Conservation (phyloP, 2,888 invertebrate species). For the Leptura quadrifasciata region DNA sequence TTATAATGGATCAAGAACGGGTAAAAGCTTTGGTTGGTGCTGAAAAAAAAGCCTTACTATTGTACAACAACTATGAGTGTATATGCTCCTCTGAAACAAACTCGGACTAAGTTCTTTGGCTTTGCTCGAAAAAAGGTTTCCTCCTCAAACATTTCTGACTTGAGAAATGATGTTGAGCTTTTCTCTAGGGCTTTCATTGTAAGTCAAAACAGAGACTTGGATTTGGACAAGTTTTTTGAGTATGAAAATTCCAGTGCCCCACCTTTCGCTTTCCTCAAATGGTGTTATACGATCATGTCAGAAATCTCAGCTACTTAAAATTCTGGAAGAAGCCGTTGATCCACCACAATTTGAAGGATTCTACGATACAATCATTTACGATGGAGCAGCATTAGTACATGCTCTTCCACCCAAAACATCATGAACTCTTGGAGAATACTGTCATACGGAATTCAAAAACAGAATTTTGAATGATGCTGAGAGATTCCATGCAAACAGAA, state of each 20-base stretch:
- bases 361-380: constrained; percentile 4
- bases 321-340: constrained; percentile 3
- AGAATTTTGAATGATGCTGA: constrained; percentile 4
- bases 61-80: background rate
- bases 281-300: constrained; percentile 1
- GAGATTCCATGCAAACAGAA: constrained; percentile 9
- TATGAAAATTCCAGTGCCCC: constrained; percentile 8
- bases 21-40: too few relatives aligned
- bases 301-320: constrained; percentile 3
- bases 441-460: constrained; percentile 8
- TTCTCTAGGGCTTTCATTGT: constrained; percentile 9
- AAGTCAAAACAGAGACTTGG: constrained; percentile 5
- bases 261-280: constrained; percentile 5
- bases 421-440: constrained; percentile 11
- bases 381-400: constrained; percentile 6
- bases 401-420: too few relatives aligned
- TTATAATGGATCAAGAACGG: too few relatives aligned
- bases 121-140: constrained; percentile 8
- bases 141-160: background rate
- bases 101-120: constrained; percentile 11
- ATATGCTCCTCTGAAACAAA: constrained; percentile 9
- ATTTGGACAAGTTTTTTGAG: background rate
- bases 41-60: too few relatives aligned
- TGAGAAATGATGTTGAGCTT: constrained; percentile 5
- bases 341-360: constrained; percentile 9